Percentiles rank a stretch among this genome's conserved stretches.
phyloP scores from a whole-genome alignment of 2,888 invertebrate genomes.

The Lissonota sp. region DNA sequence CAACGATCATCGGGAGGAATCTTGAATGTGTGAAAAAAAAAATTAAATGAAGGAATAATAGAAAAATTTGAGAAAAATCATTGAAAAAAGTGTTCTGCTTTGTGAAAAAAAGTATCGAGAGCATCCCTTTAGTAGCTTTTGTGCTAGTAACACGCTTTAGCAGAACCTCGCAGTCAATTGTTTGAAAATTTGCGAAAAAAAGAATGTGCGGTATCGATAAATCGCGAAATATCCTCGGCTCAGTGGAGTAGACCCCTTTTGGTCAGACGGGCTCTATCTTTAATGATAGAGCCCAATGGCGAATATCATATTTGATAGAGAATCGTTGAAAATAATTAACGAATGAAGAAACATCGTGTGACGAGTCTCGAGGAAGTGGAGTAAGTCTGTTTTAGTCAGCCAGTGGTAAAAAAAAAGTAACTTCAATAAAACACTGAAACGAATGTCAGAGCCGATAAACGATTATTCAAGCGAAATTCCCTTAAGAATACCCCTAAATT shows the following conservation, averaged over 20 bases:
- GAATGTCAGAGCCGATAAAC: background rate
- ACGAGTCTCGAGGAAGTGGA: slow-evolving; percentile 23
- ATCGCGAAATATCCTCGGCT: no score
- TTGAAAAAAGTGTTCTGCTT: slow-evolving; percentile 55
- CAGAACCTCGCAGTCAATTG: background rate
- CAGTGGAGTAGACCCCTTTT: no score
- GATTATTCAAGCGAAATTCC: background rate
- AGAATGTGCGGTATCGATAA: no score
- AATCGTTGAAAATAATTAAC: background rate
- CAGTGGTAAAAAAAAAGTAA: background rate
- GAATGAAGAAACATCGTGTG: background rate
- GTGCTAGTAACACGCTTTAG: slow-evolving; percentile 37
- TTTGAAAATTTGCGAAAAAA: no score
- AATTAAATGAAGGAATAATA: slow-evolving; percentile 45
- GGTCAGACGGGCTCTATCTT: no score
- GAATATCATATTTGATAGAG: background rate
- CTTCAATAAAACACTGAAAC: background rate
- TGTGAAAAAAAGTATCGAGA: slow-evolving; percentile 14
- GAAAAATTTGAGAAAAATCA: slow-evolving; percentile 41
- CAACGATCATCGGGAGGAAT: slow-evolving; percentile 5
- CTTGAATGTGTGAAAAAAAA: slow-evolving; percentile 8
- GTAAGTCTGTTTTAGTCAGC: slow-evolving; percentile 30
- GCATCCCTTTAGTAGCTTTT: slow-evolving; percentile 40
- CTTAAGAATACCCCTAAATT: no score
- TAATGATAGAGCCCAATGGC: no score